A percentile compares a stretch with the other conserved stretches of the same genome.
Conservation (phyloP, 2,113 vertebrate genomes). For the Engystomops pustulosus region DNA sequence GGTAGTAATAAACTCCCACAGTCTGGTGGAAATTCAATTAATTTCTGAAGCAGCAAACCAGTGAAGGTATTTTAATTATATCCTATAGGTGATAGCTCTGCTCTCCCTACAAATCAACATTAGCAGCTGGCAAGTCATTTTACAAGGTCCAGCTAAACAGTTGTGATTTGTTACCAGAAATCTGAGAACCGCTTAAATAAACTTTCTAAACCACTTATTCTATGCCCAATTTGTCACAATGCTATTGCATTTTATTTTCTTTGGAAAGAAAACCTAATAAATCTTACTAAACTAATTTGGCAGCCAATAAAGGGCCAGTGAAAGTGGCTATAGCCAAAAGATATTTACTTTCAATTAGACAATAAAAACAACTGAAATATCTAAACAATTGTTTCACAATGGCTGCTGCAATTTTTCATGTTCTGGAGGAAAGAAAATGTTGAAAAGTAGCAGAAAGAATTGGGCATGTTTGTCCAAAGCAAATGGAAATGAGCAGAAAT, state of each 20-base stretch:
- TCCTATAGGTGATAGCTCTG: slow-evolving; percentile 49
- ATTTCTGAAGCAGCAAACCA: slow-evolving; percentile 8
- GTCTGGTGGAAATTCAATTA: slow-evolving; percentile 23
- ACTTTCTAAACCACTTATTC: slow-evolving; percentile 55
- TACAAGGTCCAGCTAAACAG: slow-evolving; percentile 49
- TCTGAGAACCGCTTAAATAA: slow-evolving; percentile 57
- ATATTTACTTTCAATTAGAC: slow-evolving; percentile 43
- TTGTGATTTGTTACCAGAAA: slow-evolving; percentile 54
- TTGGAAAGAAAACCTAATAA: slow-evolving; percentile 53
- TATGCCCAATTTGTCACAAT: slow-evolving; percentile 51
- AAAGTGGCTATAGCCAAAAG: slow-evolving; percentile 42
- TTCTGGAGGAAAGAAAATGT: neutral
- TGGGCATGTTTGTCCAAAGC: neutral
- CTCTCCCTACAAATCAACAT: slow-evolving; percentile 48
- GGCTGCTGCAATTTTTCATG: slow-evolving; percentile 20
- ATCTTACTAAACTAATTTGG: slow-evolving; percentile 58
- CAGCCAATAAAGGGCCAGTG: slow-evolving; percentile 33
- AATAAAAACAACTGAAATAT: slow-evolving; percentile 10
- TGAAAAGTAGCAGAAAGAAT: neutral
- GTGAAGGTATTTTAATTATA: slow-evolving; percentile 56
- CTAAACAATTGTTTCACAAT: slow-evolving; percentile 17
- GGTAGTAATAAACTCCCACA: neutral
- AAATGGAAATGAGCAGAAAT: neutral
- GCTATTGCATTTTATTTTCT: slow-evolving; percentile 51
- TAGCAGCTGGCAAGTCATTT: slow-evolving; percentile 51